Evolutionary conservation across 2,797 vertebrate genomes (phyloP).

Genomic region (Myotis myotis): DNA sequence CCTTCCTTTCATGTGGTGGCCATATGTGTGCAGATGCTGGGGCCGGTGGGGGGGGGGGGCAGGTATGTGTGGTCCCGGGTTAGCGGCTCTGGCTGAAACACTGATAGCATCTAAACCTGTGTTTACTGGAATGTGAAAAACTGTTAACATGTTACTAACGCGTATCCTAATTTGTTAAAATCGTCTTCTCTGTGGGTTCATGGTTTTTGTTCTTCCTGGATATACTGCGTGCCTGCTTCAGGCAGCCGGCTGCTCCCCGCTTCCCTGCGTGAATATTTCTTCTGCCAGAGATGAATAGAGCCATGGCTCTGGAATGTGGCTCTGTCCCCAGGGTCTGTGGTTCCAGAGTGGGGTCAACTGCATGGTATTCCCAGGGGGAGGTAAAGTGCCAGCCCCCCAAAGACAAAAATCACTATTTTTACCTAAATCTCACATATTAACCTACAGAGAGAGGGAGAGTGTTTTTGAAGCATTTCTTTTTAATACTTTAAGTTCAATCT

Average conservation of each 20-base stretch:
- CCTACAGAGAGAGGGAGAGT: neutral
- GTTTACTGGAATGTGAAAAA: slow-evolving; percentile 49
- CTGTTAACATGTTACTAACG: slow-evolving; percentile 11
- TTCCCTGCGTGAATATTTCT: neutral
- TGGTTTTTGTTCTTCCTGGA: neutral
- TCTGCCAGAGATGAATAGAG: neutral
- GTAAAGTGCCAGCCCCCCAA: neutral
- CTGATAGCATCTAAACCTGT: neutral
- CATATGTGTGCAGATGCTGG: neutral
- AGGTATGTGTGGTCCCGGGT: slow-evolving; percentile 41
- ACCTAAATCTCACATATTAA: neutral
- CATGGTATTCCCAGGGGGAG: neutral
- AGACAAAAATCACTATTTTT: slow-evolving; percentile 3
- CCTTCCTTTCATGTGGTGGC: slow-evolving; percentile 47
- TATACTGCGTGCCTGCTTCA: neutral
- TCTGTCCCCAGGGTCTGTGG: neutral
- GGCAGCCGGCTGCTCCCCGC: neutral
- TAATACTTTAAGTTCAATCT: slow-evolving; percentile 6
- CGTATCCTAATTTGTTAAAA: neutral
- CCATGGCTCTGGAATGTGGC: neutral
- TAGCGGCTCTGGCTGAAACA: neutral
- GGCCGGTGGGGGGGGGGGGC: neutral
- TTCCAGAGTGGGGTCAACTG: neutral
- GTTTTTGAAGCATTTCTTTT: slow-evolving; percentile 38
- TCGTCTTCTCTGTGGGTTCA: neutral